A percentile compares a stretch with the other conserved stretches of the same genome.
Conservation (phyloP, 2,797 vertebrate genomes). For the Buceros bicornis region DNA sequence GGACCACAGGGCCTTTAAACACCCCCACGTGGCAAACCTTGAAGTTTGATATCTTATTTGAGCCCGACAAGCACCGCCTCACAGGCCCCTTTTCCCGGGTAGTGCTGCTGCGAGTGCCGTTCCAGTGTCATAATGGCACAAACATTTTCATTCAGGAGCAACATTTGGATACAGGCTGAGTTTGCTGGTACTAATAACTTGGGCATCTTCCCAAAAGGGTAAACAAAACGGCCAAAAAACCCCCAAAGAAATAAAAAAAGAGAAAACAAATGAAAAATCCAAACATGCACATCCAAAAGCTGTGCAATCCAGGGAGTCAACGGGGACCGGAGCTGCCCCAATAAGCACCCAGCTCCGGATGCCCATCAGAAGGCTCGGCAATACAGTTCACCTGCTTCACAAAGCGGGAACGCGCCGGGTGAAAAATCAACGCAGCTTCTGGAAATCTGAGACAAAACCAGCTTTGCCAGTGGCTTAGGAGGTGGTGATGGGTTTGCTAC, state of each 20-base stretch:
- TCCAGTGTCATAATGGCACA: neutral
- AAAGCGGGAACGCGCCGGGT: neutral
- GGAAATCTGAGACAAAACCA: neutral
- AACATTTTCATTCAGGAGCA: neutral
- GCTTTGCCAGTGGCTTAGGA: neutral
- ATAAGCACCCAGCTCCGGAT: neutral
- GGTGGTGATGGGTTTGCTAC: neutral
- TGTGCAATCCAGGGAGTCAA: neutral
- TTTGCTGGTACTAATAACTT: neutral
- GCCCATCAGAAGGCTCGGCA: neutral
- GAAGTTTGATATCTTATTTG: conserved; percentile 35
- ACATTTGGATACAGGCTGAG: neutral
- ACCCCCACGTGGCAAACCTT: neutral
- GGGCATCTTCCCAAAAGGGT: neutral
- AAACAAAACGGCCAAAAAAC: no score
- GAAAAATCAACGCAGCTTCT: neutral
- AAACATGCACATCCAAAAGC: neutral
- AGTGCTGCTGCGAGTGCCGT: neutral
- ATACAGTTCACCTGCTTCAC: neutral
- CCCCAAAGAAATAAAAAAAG: no score
- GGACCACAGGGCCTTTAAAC: neutral
- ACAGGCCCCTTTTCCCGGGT: neutral
- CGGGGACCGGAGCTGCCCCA: neutral
- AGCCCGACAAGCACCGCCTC: conserved; percentile 8
- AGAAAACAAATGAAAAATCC: neutral